Percentiles rank a stretch among this genome's conserved stretches.
Evolutionary conservation across 2,888 invertebrate genomes (phyloP).

Genomic region (Mystacides longicornis): DNA sequence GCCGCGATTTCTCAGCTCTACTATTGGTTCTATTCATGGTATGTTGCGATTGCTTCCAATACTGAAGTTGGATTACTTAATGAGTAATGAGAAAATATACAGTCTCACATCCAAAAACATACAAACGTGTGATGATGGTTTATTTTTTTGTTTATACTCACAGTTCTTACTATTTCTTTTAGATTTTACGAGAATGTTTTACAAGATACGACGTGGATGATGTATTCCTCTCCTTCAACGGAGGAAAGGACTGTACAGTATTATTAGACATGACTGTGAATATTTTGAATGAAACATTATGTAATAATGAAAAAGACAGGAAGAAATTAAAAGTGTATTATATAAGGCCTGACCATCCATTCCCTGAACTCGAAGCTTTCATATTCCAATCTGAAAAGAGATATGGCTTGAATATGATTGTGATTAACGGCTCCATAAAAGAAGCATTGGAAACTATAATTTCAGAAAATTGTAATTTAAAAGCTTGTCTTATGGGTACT

Average conservation of each 20-base stretch:
- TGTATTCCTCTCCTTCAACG: slow-evolving; percentile 90
- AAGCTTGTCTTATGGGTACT: slow-evolving; percentile 89
- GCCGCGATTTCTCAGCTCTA: too few species aligned
- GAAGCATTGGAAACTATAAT: slow-evolving; percentile 59
- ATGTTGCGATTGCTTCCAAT: too few species aligned
- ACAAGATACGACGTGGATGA: slow-evolving; percentile 60
- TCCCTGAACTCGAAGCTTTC: slow-evolving; percentile 81
- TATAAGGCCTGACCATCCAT: slow-evolving; percentile 71
- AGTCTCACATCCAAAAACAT: too few species aligned
- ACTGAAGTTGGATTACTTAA: too few species aligned
- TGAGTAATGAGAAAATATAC: too few species aligned
- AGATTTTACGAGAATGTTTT: slow-evolving; percentile 58
- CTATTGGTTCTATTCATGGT: too few species aligned
- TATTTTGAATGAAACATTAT: slow-evolving; percentile 33
- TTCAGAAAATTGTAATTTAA: slow-evolving; percentile 50
- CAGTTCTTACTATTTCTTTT: slow-evolving; percentile 30
- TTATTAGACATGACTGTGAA: slow-evolving; percentile 53
- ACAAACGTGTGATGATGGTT: too few species aligned
- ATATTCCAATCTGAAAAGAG: slow-evolving; percentile 60
- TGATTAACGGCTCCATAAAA: slow-evolving; percentile 64
- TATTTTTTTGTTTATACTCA: too few species aligned
- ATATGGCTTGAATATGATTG: slow-evolving; percentile 68
- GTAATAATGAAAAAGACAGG: slow-evolving; percentile 34
- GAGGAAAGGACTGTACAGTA: slow-evolving; percentile 97
- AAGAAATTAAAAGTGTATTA: slow-evolving; percentile 64